Base-by-base conservation (phyloP, 2,113 vertebrate genomes). In the Catharus bicknelli region DNA sequence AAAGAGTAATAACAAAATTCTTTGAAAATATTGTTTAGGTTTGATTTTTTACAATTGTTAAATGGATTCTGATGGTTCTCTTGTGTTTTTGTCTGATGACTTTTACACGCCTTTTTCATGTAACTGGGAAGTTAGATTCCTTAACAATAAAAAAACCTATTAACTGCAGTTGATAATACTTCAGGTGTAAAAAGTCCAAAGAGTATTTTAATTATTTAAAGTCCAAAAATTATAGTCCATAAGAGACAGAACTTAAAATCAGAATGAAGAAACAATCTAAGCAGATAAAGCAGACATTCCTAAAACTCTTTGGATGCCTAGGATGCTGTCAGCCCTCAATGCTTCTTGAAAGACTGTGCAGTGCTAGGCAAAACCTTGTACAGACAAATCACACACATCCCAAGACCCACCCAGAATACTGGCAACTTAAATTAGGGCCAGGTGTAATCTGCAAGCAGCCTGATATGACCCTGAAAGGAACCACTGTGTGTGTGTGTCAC, bases 371-470 rank as follows among this genome's bases (percentile, higher is more conserved):
- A 66, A 91, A 84, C 18, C 34, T 64, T n/a, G 13, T 17, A 23
- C 0, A 73, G 59, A 29, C 20, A n/a, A 19, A 70, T 29, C 0
- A 1, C 30, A 16, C 8, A 10, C 9, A 40, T 63, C 29, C 14
- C 43, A n/a, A 66, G 38, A 82, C 7, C 13, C 27, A 57, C 15
- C 5, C 10, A 34, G 40, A 78, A 63, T 48, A 43, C 10, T 38
- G 51, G 7, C 14, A 47, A 12, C 34, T 74, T 68, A 48, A 77
- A 10, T 62, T 54, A 53, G 32, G 29, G 23, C 16, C 26, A 48
- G 14, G 5, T 75, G 30, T n/a, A 47, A 18, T 70, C 51, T 78
- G 47, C 22, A 40, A 29, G 42, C 22, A 47, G 40, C 9, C 8
- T 51, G 11, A 15, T 63, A 9, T 15, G 42, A 36, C 45, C 7